A percentile compares a stretch with the other conserved stretches of the same genome.
Conservation (phyloP, 2,797 vertebrate genomes). For the Esox masquinongy region DNA sequence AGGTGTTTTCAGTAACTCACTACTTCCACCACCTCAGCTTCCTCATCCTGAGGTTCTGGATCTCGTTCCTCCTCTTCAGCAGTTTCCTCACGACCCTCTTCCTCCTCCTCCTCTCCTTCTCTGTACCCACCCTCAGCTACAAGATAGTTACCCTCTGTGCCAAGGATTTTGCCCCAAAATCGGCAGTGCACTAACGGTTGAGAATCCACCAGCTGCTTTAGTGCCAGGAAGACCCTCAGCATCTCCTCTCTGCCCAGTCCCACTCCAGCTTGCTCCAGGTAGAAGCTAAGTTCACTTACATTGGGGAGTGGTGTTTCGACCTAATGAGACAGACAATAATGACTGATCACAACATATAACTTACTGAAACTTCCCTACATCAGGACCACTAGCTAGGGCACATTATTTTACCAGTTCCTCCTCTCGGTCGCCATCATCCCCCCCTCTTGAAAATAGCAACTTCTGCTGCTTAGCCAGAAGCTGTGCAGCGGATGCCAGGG, state of each 20-base stretch:
- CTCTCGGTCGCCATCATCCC: conserved; percentile 58
- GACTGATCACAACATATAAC: neutral
- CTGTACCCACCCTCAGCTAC: conserved; percentile 83
- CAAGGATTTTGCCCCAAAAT: conserved; percentile 94
- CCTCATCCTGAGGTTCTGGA: conserved; percentile 42
- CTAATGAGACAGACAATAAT: conserved; percentile 52
- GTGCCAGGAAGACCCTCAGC: conserved; percentile 84
- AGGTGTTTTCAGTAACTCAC: conserved; percentile 14
- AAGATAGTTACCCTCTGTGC: conserved; percentile 83
- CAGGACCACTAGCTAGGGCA: neutral
- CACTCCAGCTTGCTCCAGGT: conserved; percentile 89
- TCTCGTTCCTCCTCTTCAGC: conserved; percentile 51
- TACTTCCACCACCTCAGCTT: conserved; percentile 44
- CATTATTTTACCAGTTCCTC: conserved; percentile 58
- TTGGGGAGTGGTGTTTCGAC: conserved; percentile 79
- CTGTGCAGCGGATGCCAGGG: conserved; percentile 61
- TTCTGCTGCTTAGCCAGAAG: conserved; percentile 79
- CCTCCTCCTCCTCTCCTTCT: conserved; percentile 76
- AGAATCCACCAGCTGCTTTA: conserved; percentile 82
- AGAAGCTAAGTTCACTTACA: conserved; percentile 84
- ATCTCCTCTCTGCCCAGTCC: conserved; percentile 84
- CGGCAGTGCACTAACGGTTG: conserved; percentile 81
- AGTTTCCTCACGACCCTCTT: conserved; percentile 60
- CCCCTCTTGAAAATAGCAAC: conserved; percentile 71
- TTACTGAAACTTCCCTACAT: neutral